A percentile compares a stretch with the other conserved stretches of the same genome.
Evolutionary conservation across 2,113 vertebrate species (phyloP).

Genomic region (Aspidoscelis tigris): DNA sequence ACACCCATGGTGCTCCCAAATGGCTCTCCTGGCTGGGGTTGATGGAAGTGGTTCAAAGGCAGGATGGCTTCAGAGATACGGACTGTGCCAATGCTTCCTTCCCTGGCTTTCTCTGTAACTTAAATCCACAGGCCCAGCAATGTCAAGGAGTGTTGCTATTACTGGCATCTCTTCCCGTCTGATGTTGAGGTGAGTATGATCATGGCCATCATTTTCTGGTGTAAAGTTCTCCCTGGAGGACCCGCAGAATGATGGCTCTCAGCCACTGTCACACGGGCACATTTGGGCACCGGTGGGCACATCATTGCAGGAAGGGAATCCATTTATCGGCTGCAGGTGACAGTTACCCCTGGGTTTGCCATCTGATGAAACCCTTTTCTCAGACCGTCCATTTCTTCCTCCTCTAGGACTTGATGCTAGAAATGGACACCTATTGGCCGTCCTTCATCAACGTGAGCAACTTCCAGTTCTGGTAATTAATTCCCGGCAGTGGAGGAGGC

Average conservation of each 20-base stretch:
- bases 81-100: background rate
- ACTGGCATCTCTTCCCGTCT: constrained; percentile 20
- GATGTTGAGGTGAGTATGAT: constrained; percentile 9
- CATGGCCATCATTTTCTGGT: too few relatives aligned
- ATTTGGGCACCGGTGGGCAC: too few relatives aligned
- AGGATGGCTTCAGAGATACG: too few relatives aligned
- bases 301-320: too few relatives aligned
- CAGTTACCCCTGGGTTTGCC: background rate
- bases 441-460: constrained; percentile 20
- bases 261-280: too few relatives aligned
- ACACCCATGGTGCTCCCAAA: too few relatives aligned
- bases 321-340: too few relatives aligned
- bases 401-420: background rate
- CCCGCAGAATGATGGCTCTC: background rate
- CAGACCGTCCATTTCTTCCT: background rate
- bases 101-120: background rate
- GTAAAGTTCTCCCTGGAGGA: background rate
- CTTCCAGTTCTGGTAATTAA: constrained; percentile 34
- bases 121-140: constrained; percentile 16
- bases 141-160: background rate
- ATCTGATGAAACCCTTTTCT: background rate
- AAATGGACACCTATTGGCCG: constrained; percentile 7
- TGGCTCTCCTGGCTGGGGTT: too few relatives aligned
- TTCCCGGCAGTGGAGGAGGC: too few relatives aligned
- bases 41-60: too few relatives aligned